Base-by-base conservation (phyloP, 1,140 invertebrate genomes). In the Varroa destructor region DNA sequence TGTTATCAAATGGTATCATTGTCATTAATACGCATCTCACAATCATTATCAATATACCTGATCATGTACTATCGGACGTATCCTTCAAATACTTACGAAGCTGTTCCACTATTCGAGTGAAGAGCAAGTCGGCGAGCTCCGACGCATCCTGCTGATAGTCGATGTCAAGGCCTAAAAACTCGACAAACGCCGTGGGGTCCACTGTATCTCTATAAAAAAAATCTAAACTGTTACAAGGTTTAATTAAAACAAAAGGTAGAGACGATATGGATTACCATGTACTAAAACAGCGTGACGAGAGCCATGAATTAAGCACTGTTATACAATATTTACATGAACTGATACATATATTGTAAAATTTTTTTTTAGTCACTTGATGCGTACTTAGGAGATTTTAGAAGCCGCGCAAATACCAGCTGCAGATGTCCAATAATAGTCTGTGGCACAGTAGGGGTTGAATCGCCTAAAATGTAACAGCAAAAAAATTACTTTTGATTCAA, bases 81-180 rank as follows among this genome's bases (percentile, higher is more conserved):
- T 37, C 40, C 4, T 5, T 37, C 25, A 58, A 37, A 42, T 42
- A 58, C 61, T 67, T 8, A 67, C 61, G 61, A 37, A 67, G 61
- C 37, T 67, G 61, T 12, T 67, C 61, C 61, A 67, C 12, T 40
- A 67, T 67, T 12, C 40, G 40, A 4, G 83, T 83, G 71, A 88
- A 79, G 74, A 88, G 84, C 42, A 88, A 78, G 76, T 87, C 87
- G 10, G 84, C 85, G 79, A 88, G 88, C 79, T 88, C 87, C 78
- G 87, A 84, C 46, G 86, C 87, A 82, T 88, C 87, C 81, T 81
- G 79, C 72, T 82, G 87, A 46, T 83, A 82, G 55, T 80, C 82
- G 64, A 84, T 84, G 77, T 88, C 84, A 51, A 88, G 77, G 8
- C 85, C 83, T n/a, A 88, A 79, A 58, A 83, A 82, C 37, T 83